Evolutionary conservation across 2,113 vertebrate genomes (phyloP).

Genomic region (Poeciliopsis turrubarensis): DNA sequence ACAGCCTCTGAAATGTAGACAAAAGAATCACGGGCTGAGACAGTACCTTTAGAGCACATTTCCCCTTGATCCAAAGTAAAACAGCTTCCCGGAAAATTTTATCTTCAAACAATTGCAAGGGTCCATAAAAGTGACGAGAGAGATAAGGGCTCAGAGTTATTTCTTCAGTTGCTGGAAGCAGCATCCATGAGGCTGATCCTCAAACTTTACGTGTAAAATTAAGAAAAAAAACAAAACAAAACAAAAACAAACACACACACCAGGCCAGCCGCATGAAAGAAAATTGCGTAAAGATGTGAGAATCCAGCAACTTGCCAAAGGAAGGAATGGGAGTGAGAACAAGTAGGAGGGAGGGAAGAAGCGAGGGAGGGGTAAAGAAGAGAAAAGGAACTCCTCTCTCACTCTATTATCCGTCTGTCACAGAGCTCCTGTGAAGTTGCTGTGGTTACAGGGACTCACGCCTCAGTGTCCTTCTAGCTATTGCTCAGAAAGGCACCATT

Average conservation of each 20-base stretch:
- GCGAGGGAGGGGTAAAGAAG: slow-evolving; percentile 62
- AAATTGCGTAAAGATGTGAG: slow-evolving; percentile 64
- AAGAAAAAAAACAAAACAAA: neutral
- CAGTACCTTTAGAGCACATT: slow-evolving; percentile 81
- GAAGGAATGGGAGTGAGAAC: slow-evolving; percentile 71
- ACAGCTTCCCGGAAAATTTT: slow-evolving; percentile 53
- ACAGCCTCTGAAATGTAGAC: slow-evolving; percentile 78
- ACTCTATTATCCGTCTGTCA: slow-evolving; percentile 79
- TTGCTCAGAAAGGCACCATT: slow-evolving; percentile 81
- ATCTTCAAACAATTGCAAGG: slow-evolving; percentile 57
- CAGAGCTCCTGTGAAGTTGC: slow-evolving; percentile 78
- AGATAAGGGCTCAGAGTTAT: slow-evolving; percentile 55
- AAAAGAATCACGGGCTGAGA: slow-evolving; percentile 80
- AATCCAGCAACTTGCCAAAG: slow-evolving; percentile 68
- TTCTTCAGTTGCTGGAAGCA: slow-evolving; percentile 53
- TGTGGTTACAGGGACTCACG: slow-evolving; percentile 80
- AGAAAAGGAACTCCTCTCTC: slow-evolving; percentile 78
- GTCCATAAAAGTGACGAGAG: slow-evolving; percentile 67
- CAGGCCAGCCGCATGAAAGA: slow-evolving; percentile 36
- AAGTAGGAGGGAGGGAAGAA: slow-evolving; percentile 66
- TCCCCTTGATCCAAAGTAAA: slow-evolving; percentile 57
- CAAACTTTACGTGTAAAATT: slow-evolving; percentile 49
- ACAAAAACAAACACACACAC: slow-evolving; percentile 7
- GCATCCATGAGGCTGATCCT: slow-evolving; percentile 39
- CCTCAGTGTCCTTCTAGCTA: slow-evolving; percentile 82